phyloP scores from a whole-genome alignment of 2,113 vertebrate genomes.

The Vanacampus margaritifer region DNA sequence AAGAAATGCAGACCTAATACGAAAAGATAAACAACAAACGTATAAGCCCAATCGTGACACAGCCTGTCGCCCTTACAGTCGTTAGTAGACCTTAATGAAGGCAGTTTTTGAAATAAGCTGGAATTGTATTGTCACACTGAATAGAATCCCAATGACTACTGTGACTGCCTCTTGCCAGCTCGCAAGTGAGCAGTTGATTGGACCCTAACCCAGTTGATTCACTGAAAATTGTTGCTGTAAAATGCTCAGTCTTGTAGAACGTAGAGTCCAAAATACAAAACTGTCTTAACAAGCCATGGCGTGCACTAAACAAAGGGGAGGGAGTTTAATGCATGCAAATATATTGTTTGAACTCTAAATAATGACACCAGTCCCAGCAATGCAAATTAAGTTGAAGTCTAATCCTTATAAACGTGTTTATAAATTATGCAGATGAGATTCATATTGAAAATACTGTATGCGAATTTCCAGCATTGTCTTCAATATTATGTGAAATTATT shows the following conservation, averaged over 20 bases:
- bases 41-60: too few species aligned
- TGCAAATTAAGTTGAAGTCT: background rate
- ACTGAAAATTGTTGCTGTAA: too few species aligned
- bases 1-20: too few species aligned
- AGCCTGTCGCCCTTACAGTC: background rate
- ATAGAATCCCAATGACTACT: constrained; percentile 34
- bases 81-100: constrained; percentile 14
- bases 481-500: constrained; percentile 41
- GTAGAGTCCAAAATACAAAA: background rate
- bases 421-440: background rate
- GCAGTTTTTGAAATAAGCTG: constrained; percentile 1
- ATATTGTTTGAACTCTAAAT: background rate
- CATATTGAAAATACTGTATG: background rate
- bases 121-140: constrained; percentile 15
- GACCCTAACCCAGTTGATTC: constrained; percentile 4
- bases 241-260: background rate
- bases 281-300: background rate
- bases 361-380: background rate
- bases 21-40: too few species aligned
- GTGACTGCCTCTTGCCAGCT: background rate
- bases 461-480: constrained; percentile 10
- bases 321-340: background rate
- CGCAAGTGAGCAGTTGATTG: constrained; percentile 7
- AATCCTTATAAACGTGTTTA: background rate
- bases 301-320: too few species aligned